These are phyloP conservation scores for Archegozetes longisetosus DNA, from an alignment of 1,140 invertebrate genomes.

Conservation along the genomic window DNA sequence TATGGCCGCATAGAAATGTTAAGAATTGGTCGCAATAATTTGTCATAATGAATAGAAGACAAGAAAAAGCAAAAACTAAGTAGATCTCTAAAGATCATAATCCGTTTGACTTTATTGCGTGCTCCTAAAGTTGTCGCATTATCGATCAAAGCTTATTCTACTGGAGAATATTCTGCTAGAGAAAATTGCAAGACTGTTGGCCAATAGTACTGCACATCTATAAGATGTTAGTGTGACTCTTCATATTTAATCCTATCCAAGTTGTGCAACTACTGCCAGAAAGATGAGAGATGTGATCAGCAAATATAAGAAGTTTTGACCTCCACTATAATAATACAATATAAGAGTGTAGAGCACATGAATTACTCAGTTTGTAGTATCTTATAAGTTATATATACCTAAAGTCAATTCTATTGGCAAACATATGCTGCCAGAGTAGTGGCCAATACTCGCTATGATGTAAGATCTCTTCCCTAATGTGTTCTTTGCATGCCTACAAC, in stretches of 20 bases:
- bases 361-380: too few relatives aligned
- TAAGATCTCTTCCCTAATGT: not conserved
- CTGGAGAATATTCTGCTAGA: too few relatives aligned
- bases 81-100: not conserved
- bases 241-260: too few relatives aligned
- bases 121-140: not conserved
- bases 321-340: too few relatives aligned
- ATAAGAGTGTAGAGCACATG: too few relatives aligned
- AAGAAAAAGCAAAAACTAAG: not conserved
- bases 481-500: not conserved
- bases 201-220: too few relatives aligned
- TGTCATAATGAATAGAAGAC: not conserved
- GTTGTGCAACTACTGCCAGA: too few relatives aligned
- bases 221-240: too few relatives aligned
- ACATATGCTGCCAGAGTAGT: not conserved
- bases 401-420: not conserved
- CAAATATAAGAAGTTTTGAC: too few relatives aligned
- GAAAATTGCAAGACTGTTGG: too few relatives aligned
- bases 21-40: not conserved
- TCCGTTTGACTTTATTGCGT: not conserved
- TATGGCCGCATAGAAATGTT: not conserved
- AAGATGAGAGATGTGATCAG: too few relatives aligned
- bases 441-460: not conserved
- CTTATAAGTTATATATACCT: not conserved
- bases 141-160: not conserved